Percentiles rank a stretch among this genome's conserved stretches.
These are phyloP conservation scores for Erythrocercus mccallii DNA, from an alignment of 2,113 vertebrate species.

Conservation along the genomic window DNA sequence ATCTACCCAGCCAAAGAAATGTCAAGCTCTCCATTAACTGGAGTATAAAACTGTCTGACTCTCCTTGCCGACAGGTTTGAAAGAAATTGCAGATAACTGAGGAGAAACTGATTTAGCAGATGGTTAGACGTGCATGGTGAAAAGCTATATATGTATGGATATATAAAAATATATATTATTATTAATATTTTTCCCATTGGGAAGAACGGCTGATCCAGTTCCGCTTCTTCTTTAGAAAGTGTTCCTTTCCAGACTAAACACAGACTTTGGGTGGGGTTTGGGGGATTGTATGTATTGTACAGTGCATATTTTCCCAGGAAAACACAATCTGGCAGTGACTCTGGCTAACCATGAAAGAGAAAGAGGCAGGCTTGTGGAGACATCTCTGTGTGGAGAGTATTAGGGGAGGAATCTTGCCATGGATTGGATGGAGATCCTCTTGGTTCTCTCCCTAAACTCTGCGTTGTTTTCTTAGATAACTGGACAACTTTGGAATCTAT, in stretches of 20 bases:
- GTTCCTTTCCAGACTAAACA: conserved; percentile 65
- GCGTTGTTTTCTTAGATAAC: background rate
- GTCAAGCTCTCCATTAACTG: conserved; percentile 55
- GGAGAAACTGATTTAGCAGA: conserved; percentile 64
- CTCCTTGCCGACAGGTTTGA: conserved; percentile 43
- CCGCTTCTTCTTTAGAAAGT: conserved; percentile 34
- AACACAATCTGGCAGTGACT: conserved; percentile 32
- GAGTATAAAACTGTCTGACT: conserved; percentile 61
- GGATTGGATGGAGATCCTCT: background rate
- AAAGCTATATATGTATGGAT: conserved; percentile 24
- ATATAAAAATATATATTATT: conserved; percentile 11
- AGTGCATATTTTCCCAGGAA: conserved; percentile 61
- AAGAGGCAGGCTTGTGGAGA: background rate
- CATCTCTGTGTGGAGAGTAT: background rate
- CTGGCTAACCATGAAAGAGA: conserved; percentile 34
- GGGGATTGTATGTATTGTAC: conserved; percentile 50
- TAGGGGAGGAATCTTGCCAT: background rate
- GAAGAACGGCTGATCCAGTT: conserved; percentile 42
- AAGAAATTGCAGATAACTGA: conserved; percentile 58
- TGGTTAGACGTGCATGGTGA: conserved; percentile 41
- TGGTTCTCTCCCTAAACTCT: background rate
- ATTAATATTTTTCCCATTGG: conserved; percentile 62
- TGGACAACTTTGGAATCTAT: background rate
- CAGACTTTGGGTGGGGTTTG: conserved; percentile 64
- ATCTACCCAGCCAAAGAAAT: conserved; percentile 44